Base-by-base conservation (phyloP, 2,113 vertebrate species). In the Castor canadensis region DNA sequence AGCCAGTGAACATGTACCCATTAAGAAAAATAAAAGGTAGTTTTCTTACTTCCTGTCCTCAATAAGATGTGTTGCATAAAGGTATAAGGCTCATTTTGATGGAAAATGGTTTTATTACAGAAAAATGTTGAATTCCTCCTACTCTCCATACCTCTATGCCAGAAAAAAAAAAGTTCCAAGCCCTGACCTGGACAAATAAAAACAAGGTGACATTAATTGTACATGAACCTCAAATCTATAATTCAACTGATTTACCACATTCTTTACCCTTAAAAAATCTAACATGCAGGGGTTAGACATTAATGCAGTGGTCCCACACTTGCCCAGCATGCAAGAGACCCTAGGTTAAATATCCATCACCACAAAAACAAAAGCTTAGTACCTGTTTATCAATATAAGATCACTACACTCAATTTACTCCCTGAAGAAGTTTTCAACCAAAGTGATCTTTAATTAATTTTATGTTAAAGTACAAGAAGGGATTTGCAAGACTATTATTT, bases 381-480 rank as follows among this genome's bases (percentile, higher is more conserved):
- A 49, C 45, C 76, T 47, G 49, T 52, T 88, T 80, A 79, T 28
- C 38, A n/a, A 30, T 3, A 58, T 38, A 64, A 77, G 72, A 71
- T 71, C 47, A 80, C n/a, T 19, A 90, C 12, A 49, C 60, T 80
- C 38, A 43, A 56, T 43, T 67, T 67, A 73, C 43, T 86, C 35
- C 62, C 45, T 47, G 28, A 85, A 69, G 19, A 89, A 32, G 11
- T 96, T 72, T 94, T 28, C 60, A 20, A 82, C 67, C 88, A 64
- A 43, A 95, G 0, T 83, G 32, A 52, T n/a, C n/a, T n/a, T n/a
- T n/a, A 89, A n/a, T 32, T 80, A 71, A 85, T 56, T 28, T 96
- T 58, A 71, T 80, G n/a, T 76, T 84, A 45, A 88, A 93, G 87
- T 88, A 49, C 77, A 91, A 67, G n/a, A 66, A 13, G 91, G 67